Base-by-base conservation (phyloP, 2,797 vertebrate genomes). In the Odontamblyopus rebecca region DNA sequence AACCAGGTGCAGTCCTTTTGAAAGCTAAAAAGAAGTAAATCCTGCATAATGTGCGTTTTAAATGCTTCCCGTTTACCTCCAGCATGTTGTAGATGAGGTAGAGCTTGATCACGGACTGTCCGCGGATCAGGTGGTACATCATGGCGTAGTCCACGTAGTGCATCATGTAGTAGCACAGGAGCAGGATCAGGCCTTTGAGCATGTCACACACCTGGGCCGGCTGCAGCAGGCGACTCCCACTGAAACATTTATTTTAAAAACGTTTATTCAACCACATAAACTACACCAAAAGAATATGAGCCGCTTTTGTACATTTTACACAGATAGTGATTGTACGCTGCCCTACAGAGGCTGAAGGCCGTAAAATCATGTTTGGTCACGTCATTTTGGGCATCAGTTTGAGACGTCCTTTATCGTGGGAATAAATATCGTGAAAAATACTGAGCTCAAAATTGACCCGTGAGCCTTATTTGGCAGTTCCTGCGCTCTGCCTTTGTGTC, bases 31-130 rank as follows among this genome's bases (percentile, higher is more conserved):
- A 44, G 41, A 44, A 13, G 41, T 13, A 0, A 44, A 44, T 44
- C 13, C 41, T 44, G 41, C 41, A 12, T 12, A 44, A 44, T 2
- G 38, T 41, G 38, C 11, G 1, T 11, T 12, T 44, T 53, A 16
- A 53, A 53, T 5, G 32, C 1, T 53, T 4, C 16, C 2, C 2
- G 51, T 19, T 54, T 18, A 99, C 97, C 96, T 99, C 97, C 6
- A 99, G 93, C 97, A 99, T 99, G 89, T 99, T 99, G 94, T 98
- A 99, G 90, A 99, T 98, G 90, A 99, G 97, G 89, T 99, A 99
- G 72, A 98, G 96, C 81, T 99, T 98, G 94, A 98, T 99, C 92
- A 98, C 97, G 23, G 97, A 98, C 90, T 99, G 97, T 29, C 97
- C 97, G 69, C 97, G 90, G 89, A 99, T 98, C 79, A 99, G 93